Percentiles rank a stretch among this genome's conserved stretches.
Evolutionary conservation across 2,888 invertebrate species (phyloP).

Genomic region (Carcina quercana): DNA sequence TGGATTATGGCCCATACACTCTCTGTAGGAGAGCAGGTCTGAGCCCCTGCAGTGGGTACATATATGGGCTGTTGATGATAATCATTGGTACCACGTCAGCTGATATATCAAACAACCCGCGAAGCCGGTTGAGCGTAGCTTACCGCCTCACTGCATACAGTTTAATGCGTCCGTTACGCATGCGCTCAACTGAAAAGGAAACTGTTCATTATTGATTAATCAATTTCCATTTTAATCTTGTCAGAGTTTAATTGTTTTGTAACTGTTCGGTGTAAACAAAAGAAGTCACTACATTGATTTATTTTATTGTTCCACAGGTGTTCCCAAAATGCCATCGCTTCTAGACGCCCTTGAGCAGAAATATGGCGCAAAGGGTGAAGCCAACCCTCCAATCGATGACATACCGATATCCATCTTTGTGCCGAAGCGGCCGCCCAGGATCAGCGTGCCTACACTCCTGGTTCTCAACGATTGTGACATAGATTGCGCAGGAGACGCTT

Average conservation of each 20-base stretch:
- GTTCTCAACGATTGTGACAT: slow-evolving; percentile 95
- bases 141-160: slow-evolving; percentile 24
- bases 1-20: too few species aligned
- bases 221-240: slow-evolving; percentile 27
- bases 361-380: slow-evolving; percentile 81
- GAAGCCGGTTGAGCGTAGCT: too few species aligned
- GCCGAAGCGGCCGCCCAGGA: slow-evolving; percentile 85
- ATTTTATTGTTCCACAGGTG: slow-evolving; percentile 30
- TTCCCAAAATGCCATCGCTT: slow-evolving; percentile 85
- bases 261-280: too few species aligned
- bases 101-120: too few species aligned
- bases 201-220: slow-evolving; percentile 26
- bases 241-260: slow-evolving; percentile 19
- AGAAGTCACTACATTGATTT: too few species aligned
- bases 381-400: slow-evolving; percentile 74
- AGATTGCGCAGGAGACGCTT: slow-evolving; percentile 89
- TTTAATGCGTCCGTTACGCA: slow-evolving; percentile 35
- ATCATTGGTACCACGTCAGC: too few species aligned
- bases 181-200: slow-evolving; percentile 37
- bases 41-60: too few species aligned
- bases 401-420: slow-evolving; percentile 90
- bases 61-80: too few species aligned
- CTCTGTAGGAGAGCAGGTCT: too few species aligned
- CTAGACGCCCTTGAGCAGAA: slow-evolving; percentile 92
- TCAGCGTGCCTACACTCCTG: slow-evolving; percentile 86